Base-by-base conservation (phyloP, 1,140 invertebrate species). In the Tribolium castaneum region DNA sequence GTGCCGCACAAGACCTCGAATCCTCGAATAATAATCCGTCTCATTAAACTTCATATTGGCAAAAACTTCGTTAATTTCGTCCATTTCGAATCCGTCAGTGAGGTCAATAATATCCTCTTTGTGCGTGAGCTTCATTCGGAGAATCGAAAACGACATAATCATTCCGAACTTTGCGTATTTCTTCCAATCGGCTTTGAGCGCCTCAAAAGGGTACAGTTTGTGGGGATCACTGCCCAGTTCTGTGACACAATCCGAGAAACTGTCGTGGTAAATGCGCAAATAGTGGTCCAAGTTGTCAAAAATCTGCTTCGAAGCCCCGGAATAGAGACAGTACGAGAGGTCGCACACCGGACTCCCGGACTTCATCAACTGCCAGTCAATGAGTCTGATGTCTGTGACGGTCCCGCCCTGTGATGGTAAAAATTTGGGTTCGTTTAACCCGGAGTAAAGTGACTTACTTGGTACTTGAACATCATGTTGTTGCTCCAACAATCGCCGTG, bases 401-500 rank as follows among this genome's bases (percentile, higher is more conserved):
- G 4, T 3, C 12, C 30, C n/a, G 10, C 16, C 7, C 34, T 34
- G 22, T 22, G 12, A n/a, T n/a, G n/a, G n/a, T n/a, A n/a, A n/a
- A n/a, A n/a, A n/a, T n/a, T n/a, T n/a, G n/a, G n/a, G n/a, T n/a
- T n/a, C n/a, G n/a, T n/a, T 66, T 22, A 35, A n/a, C 19, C 22
- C 1, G 5, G 5, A 25, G 22, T 25, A 25, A 25, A 25, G 22
- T 6, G 16, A 13, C 51, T 82, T 5, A 80, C 82, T 1, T 86
- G 83, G 54, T 89, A 88, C 71, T 86, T 83, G 76, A 87, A 90
- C 76, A 90, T 80, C 6, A 90, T 86, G 77, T 90, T 90, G 72
- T 90, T 90, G 0, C 84, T 77, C 86, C 88, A 89, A 22, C 89
- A 82, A 76, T 90, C 89, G 22, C 88, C 89, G 73, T 90, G 89